Conservation (phyloP, 2,113 vertebrate genomes). For the Coptodon bakossiorum region DNA sequence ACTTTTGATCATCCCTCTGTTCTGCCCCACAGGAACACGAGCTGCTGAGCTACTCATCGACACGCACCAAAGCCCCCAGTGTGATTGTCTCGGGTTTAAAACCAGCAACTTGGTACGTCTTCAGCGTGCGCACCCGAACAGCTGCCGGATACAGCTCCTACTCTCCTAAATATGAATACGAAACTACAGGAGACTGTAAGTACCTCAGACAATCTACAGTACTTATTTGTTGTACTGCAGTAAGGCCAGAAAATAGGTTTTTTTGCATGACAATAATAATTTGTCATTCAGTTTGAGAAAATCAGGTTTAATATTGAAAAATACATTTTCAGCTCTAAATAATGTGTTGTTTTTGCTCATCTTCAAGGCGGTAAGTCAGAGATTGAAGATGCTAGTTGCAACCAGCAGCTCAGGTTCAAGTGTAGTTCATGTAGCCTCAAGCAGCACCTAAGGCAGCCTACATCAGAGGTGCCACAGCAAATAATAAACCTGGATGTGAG, state of each 20-base stretch:
- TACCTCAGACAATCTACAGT: neutral
- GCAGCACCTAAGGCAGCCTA: conserved; percentile 12
- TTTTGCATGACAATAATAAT: neutral
- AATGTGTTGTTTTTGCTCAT: neutral
- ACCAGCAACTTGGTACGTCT: conserved; percentile 88
- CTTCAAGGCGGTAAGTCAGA: conserved; percentile 53
- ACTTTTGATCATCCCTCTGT: neutral
- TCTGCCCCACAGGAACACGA: conserved; percentile 81
- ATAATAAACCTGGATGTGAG: conserved; percentile 6
- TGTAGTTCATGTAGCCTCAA: conserved; percentile 36
- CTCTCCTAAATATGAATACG: conserved; percentile 89
- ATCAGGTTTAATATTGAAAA: neutral
- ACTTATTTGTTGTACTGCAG: neutral
- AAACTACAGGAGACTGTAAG: conserved; percentile 84
- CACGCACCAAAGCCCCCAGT: conserved; percentile 89
- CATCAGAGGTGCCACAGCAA: neutral
- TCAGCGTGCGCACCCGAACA: conserved; percentile 87
- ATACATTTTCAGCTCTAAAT: neutral
- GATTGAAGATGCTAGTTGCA: neutral
- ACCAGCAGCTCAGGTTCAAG: conserved; percentile 21
- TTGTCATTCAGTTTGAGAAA: neutral
- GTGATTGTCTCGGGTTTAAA: conserved; percentile 92
- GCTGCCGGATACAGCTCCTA: conserved; percentile 88
- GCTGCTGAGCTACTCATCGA: conserved; percentile 92
- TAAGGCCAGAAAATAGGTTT: neutral